A percentile compares a stretch with the other conserved stretches of the same genome.
phyloP scores from a whole-genome alignment of 2,113 vertebrate species.

The Rattus rattus region DNA sequence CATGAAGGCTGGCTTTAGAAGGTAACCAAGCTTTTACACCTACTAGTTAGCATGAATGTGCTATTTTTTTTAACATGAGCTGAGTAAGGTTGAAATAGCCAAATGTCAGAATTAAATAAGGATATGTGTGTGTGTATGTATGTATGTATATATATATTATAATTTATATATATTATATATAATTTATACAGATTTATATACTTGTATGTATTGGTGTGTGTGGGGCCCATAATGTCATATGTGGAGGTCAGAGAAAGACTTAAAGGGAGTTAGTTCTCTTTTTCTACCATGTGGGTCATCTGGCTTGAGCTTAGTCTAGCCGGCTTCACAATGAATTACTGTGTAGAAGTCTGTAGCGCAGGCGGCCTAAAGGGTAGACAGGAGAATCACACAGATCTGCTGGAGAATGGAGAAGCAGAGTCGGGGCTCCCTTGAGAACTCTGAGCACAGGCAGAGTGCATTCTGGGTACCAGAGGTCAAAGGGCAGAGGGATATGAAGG shows the following conservation, averaged over 20 bases:
- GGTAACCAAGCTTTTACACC: not conserved
- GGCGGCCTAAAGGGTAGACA: not conserved
- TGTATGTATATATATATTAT: too few relatives aligned
- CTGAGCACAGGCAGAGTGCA: not conserved
- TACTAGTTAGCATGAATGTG: not conserved
- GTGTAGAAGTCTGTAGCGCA: not conserved
- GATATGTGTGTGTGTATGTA: not conserved
- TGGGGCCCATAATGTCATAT: not conserved
- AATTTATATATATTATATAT: too few relatives aligned
- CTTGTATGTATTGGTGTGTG: not conserved
- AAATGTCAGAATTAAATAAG: not conserved
- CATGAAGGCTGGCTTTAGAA: not conserved
- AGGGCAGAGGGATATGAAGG: not conserved
- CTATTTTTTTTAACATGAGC: not conserved
- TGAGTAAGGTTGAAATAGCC: not conserved
- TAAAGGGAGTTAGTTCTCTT: not conserved
- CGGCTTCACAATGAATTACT: not conserved
- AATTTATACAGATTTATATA: not conserved
- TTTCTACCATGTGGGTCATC: not conserved
- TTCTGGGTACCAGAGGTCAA: not conserved
- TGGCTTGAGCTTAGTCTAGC: too few relatives aligned
- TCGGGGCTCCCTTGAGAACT: not conserved
- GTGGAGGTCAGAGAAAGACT: not conserved
- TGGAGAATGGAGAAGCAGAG: not conserved
- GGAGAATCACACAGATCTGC: not conserved